Evolutionary conservation across 2,113 vertebrate species (phyloP), one percentile per base, ranked within the genome.

Genomic region (Galemys pyrenaicus): DNA sequence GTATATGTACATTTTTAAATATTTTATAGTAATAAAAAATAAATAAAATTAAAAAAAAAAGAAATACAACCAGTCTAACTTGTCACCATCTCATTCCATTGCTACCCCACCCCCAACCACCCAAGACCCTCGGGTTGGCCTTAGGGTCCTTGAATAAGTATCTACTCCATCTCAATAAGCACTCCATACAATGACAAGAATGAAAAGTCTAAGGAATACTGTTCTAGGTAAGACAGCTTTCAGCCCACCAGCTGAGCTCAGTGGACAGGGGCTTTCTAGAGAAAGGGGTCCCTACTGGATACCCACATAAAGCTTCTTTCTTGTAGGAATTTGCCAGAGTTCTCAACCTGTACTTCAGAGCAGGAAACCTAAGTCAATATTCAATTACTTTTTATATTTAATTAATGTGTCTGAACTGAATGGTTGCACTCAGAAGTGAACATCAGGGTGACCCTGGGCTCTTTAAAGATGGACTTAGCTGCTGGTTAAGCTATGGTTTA

Each of bases 301-400:
- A 4, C 41, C 58, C 70, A 37, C 67, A 74, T 62, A 68, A 85
- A 74, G 28, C 78, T 80, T 65, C 68, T 56, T 71, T 89, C 83
- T 39, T 62, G 1, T 2, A 24, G 17, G 32, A 7, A 78, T 51
- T 73, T 78, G 41, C 77, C 74, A 37, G 13, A 35, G 49, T 86
- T 74, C 32, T 92, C 90, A 86, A 44, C 51, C 68, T 58, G 51
- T n/a, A 86, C 87, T 79, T 60, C 44, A 26, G 70, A 79, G 46
- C 54, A 88, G 30, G 70, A 94, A 71, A 35, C 37, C 44, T 60
- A 56, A 51, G 75, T 88, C 91, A 92, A 71, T 96, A 96, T 95
- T 94, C 94, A 95, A 87, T 86, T 94, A 96, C 85, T 85, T 88
- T 90, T 84, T 30, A 64, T 80, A 71, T 94, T 93, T 94, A 93